phyloP scores from a whole-genome alignment of 2,797 vertebrate species.

The Alosa sapidissima region DNA sequence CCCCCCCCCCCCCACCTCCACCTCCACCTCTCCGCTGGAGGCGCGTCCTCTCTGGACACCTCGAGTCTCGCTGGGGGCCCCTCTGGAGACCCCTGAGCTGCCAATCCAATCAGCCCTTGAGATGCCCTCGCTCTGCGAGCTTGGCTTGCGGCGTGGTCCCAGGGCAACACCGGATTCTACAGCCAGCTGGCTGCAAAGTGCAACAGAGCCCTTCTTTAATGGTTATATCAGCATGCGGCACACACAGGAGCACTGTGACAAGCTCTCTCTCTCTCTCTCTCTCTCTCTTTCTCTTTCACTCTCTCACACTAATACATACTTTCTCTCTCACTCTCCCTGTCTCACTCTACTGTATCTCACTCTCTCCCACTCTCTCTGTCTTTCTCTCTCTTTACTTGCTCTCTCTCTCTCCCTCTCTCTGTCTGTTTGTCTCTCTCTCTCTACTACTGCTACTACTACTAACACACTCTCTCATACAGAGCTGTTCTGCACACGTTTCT shows the following conservation, averaged over 20 bases:
- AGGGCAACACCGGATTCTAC: constrained; percentile 39
- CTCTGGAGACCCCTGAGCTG: constrained; percentile 50
- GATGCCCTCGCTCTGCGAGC: constrained; percentile 53
- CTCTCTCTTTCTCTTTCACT: not conserved
- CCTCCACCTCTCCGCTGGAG: constrained; percentile 36
- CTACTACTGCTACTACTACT: not conserved
- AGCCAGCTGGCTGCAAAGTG: constrained; percentile 55
- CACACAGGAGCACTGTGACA: constrained; percentile 26
- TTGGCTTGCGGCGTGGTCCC: constrained; percentile 50
- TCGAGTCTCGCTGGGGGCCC: constrained; percentile 39
- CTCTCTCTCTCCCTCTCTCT: not conserved
- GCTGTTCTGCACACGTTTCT: not conserved
- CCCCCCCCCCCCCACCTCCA: constrained; percentile 26
- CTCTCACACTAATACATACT: not conserved
- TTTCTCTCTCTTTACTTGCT: not conserved
- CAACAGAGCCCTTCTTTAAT: constrained; percentile 49
- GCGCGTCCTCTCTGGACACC: constrained; percentile 48
- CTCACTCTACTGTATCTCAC: not conserved
- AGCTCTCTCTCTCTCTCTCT: not conserved
- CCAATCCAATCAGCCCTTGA: constrained; percentile 55
- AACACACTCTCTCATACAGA: not conserved
- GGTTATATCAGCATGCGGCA: constrained; percentile 48
- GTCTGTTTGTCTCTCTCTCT: not conserved
- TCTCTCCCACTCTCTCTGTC: not conserved
- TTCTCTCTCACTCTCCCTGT: constrained; percentile 26